Evolutionary conservation across 1,140 invertebrate species (phyloP).

Genomic region (Tetragnatha versicolor): DNA sequence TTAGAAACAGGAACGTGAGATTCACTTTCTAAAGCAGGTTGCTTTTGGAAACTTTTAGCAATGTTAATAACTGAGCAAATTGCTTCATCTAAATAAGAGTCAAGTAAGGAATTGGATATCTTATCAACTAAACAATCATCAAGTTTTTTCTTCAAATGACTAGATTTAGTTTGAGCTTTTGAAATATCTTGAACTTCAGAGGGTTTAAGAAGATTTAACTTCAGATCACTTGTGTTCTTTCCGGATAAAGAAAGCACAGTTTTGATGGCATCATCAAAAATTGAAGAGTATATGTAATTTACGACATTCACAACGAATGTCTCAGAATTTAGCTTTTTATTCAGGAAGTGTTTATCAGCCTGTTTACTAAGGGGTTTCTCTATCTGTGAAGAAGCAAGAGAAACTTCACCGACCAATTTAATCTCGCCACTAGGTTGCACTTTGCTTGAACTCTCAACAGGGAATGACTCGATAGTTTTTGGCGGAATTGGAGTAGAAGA

Average conservation of each 20-base stretch:
- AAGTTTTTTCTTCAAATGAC: not conserved
- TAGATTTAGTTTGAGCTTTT: not conserved
- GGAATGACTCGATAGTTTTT: not conserved
- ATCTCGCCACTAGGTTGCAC: not conserved
- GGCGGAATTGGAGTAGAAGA: not conserved
- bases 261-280: constrained; percentile 28
- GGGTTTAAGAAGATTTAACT: not conserved
- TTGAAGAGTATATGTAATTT: constrained; percentile 9
- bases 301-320: constrained; percentile 36
- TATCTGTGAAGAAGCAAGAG: not conserved
- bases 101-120: constrained; percentile 55
- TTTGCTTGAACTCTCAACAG: not conserved
- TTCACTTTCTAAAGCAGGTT: not conserved
- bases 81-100: constrained; percentile 45
- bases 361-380: too few relatives aligned
- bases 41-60: constrained; percentile 1
- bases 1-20: not conserved
- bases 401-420: not conserved
- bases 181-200: not conserved
- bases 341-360: too few relatives aligned
- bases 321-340: constrained; percentile 18
- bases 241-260: constrained; percentile 7
- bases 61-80: constrained; percentile 26
- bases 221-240: not conserved
- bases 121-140: constrained; percentile 54